Percentiles rank a stretch among this genome's conserved stretches.
phyloP scores from a whole-genome alignment of 2,888 invertebrate species.

The Apeira syringaria region DNA sequence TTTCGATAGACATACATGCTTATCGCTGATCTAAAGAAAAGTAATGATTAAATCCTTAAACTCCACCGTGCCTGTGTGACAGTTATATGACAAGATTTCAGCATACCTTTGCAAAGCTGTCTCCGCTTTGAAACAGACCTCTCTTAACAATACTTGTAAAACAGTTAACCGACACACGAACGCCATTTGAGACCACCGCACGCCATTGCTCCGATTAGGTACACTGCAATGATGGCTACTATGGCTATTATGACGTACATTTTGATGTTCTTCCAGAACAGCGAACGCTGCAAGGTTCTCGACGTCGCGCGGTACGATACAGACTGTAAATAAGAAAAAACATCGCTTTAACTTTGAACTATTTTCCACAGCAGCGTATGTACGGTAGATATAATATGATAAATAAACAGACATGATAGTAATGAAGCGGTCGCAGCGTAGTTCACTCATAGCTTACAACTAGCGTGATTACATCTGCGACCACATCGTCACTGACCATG shows the following conservation, averaged over 20 bases:
- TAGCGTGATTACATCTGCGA: too few relatives aligned
- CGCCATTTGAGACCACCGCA: constrained; percentile 94
- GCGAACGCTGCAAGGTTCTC: constrained; percentile 91
- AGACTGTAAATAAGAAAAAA: constrained; percentile 82
- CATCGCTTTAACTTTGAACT: too few relatives aligned
- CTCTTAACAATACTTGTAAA: background rate
- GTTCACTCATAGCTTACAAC: too few relatives aligned
- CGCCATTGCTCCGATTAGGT: constrained; percentile 93
- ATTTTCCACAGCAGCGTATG: too few relatives aligned
- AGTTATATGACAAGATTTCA: background rate
- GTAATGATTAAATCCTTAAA: too few relatives aligned
- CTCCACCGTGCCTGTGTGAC: too few relatives aligned
- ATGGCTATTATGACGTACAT: constrained; percentile 89
- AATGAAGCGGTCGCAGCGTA: too few relatives aligned
- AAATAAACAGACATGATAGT: too few relatives aligned
- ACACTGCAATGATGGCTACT: constrained; percentile 88
- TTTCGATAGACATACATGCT: too few relatives aligned
- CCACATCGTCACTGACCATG: too few relatives aligned
- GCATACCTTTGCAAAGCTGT: background rate
- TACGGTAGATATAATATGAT: too few relatives aligned
- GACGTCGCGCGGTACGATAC: constrained; percentile 94
- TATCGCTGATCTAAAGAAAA: too few relatives aligned
- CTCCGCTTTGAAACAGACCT: constrained; percentile 15
- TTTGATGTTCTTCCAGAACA: constrained; percentile 98
- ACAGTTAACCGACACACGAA: constrained; percentile 83